These are phyloP conservation scores for Eupithecia inturbata DNA, from an alignment of 2,888 invertebrate species.

Conservation along the genomic window DNA sequence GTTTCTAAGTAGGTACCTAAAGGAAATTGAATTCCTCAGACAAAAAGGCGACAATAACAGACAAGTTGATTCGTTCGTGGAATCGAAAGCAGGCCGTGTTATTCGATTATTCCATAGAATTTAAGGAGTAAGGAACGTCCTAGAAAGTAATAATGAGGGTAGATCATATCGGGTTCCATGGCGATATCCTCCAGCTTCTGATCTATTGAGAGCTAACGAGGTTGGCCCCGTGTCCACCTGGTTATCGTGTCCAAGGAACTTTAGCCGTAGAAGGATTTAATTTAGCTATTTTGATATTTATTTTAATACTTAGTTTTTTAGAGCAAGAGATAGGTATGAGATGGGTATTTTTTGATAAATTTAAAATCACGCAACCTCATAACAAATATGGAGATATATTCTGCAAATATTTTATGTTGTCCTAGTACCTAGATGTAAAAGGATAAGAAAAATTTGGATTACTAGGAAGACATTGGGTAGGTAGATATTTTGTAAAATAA, in stretches of 20 bases:
- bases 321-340: no score
- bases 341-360: not conserved
- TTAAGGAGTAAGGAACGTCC: not conserved
- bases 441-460: not conserved
- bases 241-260: not conserved
- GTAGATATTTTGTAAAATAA: not conserved
- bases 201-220: conserved; percentile 20
- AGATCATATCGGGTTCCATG: conserved; percentile 12
- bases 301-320: not conserved
- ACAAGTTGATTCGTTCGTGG: not conserved
- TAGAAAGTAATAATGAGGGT: conserved; percentile 18
- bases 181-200: conserved; percentile 1
- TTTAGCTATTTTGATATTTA: not conserved
- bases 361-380: not conserved
- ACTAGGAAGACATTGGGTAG: not conserved
- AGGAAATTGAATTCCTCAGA: not conserved
- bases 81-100: not conserved
- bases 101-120: conserved; percentile 6
- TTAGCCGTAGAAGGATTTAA: not conserved
- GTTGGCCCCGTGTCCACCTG: conserved; percentile 16
- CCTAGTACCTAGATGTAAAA: not conserved
- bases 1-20: not conserved
- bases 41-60: not conserved
- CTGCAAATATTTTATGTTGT: not conserved
- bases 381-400: not conserved